Evolutionary conservation across 2,113 vertebrate species (phyloP).

Genomic region (Ceyx margarethae): DNA sequence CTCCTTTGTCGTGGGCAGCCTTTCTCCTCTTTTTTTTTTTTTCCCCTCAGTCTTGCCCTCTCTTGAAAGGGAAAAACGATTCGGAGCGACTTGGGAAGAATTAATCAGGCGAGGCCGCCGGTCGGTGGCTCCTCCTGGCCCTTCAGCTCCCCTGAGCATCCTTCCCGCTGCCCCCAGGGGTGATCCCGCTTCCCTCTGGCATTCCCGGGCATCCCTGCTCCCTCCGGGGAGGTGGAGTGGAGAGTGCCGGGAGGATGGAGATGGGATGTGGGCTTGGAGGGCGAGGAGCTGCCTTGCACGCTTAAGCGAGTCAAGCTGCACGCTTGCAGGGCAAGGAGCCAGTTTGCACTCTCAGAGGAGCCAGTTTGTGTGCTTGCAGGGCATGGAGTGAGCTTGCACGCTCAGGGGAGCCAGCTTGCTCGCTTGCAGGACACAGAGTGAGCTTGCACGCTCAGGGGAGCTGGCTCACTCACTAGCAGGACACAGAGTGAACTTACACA

Average conservation of each 20-base stretch:
- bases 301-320: background rate
- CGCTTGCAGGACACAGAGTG: background rate
- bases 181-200: background rate
- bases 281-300: rapidly evolving
- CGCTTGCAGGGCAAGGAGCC: background rate
- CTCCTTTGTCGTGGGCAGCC: constrained; percentile 63
- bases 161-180: background rate
- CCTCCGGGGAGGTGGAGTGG: background rate
- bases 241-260: background rate
- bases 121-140: background rate
- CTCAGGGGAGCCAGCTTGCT: background rate
- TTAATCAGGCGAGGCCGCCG: background rate
- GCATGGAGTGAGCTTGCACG: background rate
- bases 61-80: constrained; percentile 26
- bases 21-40: background rate
- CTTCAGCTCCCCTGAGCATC: background rate
- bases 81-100: constrained; percentile 20
- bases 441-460: background rate
- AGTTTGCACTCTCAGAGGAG: background rate
- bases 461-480: no score
- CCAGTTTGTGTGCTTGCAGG: no score
- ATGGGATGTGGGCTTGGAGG: background rate
- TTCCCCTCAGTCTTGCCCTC: background rate
- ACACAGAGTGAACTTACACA: background rate
- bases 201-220: background rate